A percentile compares a stretch with the other conserved stretches of the same genome.
Conservation (phyloP, 1,140 invertebrate genomes). For the Berghia stephanieae region DNA sequence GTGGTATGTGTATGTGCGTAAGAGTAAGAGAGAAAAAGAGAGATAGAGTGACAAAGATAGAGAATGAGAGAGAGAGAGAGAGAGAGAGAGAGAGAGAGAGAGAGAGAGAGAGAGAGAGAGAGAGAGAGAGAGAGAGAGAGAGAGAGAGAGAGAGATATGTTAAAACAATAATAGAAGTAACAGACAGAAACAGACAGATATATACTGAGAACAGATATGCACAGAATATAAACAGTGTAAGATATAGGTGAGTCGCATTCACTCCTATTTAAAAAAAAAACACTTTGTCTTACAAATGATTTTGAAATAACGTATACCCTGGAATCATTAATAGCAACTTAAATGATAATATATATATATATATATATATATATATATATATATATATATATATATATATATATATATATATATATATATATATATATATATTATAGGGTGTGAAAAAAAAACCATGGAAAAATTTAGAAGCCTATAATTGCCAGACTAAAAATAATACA, state of each 20-base stretch:
- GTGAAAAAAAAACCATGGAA: too few relatives aligned
- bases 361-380: slow-evolving; percentile 16
- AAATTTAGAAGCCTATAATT: too few relatives aligned
- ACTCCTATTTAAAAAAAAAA: neutral
- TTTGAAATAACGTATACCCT: neutral
- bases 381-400: neutral
- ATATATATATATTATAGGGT: too few relatives aligned
- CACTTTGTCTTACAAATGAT: neutral
- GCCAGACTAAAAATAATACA: neutral
- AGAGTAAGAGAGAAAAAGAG: too few relatives aligned
- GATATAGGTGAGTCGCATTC: neutral
- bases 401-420: neutral
- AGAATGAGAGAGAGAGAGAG: too few relatives aligned
- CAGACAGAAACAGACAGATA: neutral
- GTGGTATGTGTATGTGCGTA: too few relatives aligned
- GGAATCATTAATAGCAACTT: neutral
- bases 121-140: too few relatives aligned
- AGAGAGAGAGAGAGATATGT: too few relatives aligned
- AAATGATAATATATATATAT: too few relatives aligned
- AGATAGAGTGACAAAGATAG: too few relatives aligned
- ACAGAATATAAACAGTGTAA: neutral
- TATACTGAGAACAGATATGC: neutral
- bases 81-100: too few relatives aligned
- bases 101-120: too few relatives aligned
- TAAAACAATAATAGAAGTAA: neutral